These are phyloP conservation scores for Apeltes quadracus DNA, from an alignment of 2,113 vertebrate species.

Conservation along the genomic window DNA sequence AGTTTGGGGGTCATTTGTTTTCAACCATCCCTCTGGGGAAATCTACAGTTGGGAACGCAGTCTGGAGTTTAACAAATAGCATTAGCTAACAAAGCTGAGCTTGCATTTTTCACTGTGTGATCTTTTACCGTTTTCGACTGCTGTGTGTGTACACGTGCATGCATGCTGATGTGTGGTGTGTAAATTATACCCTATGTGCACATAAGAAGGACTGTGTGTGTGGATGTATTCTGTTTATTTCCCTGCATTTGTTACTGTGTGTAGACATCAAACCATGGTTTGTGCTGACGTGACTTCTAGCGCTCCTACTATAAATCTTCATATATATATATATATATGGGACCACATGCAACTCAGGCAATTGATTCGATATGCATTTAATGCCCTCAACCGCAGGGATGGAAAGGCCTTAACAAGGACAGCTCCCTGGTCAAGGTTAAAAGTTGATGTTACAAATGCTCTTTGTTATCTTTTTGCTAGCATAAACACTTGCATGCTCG, in stretches of 20 bases:
- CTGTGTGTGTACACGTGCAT: background rate
- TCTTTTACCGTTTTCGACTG: slow-evolving; percentile 27
- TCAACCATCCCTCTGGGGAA: slow-evolving; percentile 59
- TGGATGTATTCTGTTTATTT: background rate
- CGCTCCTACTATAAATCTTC: slow-evolving; percentile 58
- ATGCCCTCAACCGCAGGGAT: slow-evolving; percentile 23
- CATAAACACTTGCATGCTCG: background rate
- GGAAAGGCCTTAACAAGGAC: slow-evolving; percentile 9
- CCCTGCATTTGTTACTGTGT: slow-evolving; percentile 6
- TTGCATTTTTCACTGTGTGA: slow-evolving; percentile 55
- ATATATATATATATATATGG: no score
- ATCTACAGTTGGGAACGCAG: slow-evolving; percentile 53
- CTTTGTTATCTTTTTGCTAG: slow-evolving; percentile 10
- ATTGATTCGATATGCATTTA: slow-evolving; percentile 3
- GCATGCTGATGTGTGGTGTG: background rate
- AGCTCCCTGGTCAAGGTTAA: slow-evolving; percentile 22
- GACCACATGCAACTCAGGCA: slow-evolving; percentile 30
- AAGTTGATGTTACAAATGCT: slow-evolving; percentile 21
- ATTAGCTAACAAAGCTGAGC: slow-evolving; percentile 71
- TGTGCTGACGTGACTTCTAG: slow-evolving; percentile 26
- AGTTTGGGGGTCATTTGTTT: slow-evolving; percentile 47
- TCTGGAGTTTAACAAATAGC: slow-evolving; percentile 64
- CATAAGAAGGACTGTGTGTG: background rate
- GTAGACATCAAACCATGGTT: slow-evolving; percentile 50
- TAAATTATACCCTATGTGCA: background rate